A percentile compares a stretch with the other conserved stretches of the same genome.
Evolutionary conservation across 2,113 vertebrate species (phyloP).

Genomic region (Macaca mulatta): DNA sequence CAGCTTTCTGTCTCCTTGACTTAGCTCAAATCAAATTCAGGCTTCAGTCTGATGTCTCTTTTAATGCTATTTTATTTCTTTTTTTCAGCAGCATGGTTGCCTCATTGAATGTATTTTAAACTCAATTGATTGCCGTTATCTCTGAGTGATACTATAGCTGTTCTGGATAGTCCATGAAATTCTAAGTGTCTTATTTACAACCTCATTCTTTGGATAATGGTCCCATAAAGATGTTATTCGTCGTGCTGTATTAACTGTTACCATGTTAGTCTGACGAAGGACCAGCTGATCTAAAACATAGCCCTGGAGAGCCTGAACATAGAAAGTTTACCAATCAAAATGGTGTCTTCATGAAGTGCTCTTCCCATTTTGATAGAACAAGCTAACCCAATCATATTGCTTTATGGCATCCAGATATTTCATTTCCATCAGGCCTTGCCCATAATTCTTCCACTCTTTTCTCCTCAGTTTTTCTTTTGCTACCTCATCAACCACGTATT

Average conservation of each 20-base stretch:
- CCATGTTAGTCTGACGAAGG: background rate
- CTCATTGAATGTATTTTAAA: background rate
- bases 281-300: background rate
- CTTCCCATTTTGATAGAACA: background rate
- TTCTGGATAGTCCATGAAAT: background rate
- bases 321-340: background rate
- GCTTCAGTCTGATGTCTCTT: background rate
- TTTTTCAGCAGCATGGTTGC: background rate
- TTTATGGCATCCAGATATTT: background rate
- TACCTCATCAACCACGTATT: background rate
- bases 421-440: background rate
- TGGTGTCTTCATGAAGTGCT: background rate
- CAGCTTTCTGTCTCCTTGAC: background rate
- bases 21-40: background rate
- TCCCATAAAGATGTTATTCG: background rate
- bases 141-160: background rate
- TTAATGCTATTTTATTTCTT: background rate
- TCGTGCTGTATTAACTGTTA: background rate
- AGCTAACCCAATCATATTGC: background rate
- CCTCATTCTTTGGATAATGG: background rate
- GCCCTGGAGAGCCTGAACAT: background rate
- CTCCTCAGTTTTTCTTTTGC: background rate
- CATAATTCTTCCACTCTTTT: background rate
- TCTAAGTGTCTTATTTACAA: background rate
- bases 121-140: background rate